Evolutionary conservation across 1,140 invertebrate genomes (phyloP).

Genomic region (Limonius californicus): DNA sequence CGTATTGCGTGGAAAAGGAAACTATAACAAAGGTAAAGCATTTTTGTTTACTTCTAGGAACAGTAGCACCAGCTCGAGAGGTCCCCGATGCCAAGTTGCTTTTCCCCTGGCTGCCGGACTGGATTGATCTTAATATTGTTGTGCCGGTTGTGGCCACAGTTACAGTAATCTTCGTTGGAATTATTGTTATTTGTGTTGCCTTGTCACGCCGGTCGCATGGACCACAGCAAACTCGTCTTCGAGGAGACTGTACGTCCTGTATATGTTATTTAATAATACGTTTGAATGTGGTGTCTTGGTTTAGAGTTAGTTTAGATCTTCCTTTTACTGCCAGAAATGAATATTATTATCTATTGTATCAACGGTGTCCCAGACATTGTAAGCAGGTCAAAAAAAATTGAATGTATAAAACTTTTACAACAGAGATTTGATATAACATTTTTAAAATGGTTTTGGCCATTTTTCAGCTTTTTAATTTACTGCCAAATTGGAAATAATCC

Average conservation of each 20-base stretch:
- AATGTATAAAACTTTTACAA: too few species aligned
- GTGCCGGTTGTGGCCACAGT: slow-evolving; percentile 80
- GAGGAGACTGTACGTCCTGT: slow-evolving; percentile 66
- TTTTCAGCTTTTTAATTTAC: too few species aligned
- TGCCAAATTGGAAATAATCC: too few species aligned
- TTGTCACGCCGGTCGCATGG: slow-evolving; percentile 70
- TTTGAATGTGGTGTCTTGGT: too few species aligned
- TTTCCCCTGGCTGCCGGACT: slow-evolving; percentile 78
- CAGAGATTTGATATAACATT: too few species aligned
- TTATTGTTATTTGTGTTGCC: slow-evolving; percentile 84
- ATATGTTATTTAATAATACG: too few species aligned
- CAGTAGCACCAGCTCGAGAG: slow-evolving; percentile 70
- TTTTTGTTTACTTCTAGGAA: slow-evolving; percentile 57
- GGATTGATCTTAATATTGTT: slow-evolving; percentile 82
- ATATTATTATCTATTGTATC: too few species aligned
- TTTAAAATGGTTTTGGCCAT: too few species aligned
- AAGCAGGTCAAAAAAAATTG: too few species aligned
- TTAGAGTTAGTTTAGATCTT: background rate
- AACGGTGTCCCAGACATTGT: too few species aligned
- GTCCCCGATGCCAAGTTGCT: slow-evolving; percentile 53
- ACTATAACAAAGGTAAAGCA: slow-evolving; percentile 74
- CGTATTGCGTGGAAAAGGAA: slow-evolving; percentile 76
- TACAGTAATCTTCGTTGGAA: slow-evolving; percentile 82
- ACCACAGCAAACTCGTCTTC: slow-evolving; percentile 70
- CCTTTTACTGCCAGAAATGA: too few species aligned